These are phyloP conservation scores for Phoebastria nigripes DNA, from an alignment of 2,797 vertebrate species.

Conservation along the genomic window DNA sequence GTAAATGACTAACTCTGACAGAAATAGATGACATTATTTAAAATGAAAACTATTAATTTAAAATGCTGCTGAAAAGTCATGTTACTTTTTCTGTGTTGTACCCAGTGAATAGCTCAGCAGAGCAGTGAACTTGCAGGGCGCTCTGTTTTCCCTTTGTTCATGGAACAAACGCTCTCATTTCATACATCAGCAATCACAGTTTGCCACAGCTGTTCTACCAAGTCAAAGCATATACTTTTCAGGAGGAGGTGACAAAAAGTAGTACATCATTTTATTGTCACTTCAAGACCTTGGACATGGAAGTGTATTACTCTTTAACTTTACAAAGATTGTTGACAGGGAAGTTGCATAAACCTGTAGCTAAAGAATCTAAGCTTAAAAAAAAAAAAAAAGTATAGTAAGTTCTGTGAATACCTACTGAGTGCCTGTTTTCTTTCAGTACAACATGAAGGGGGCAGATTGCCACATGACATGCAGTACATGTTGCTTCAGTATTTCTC, in stretches of 20 bases:
- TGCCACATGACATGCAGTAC: neutral
- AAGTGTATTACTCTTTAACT: neutral
- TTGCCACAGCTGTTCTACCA: neutral
- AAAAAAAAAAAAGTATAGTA: neutral
- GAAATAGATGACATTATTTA: neutral
- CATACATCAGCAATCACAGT: neutral
- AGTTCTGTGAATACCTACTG: neutral
- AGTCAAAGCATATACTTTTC: neutral
- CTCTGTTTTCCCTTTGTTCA: neutral
- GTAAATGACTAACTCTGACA: neutral
- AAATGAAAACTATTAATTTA: neutral
- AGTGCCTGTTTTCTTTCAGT: neutral
- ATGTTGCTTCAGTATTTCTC: neutral
- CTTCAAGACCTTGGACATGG: neutral
- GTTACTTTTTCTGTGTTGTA: neutral
- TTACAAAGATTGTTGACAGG: neutral
- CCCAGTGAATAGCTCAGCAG: neutral
- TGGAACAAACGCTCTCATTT: neutral
- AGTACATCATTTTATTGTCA: neutral
- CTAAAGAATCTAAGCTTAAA: neutral
- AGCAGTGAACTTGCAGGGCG: neutral
- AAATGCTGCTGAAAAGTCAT: neutral
- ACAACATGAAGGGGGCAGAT: neutral
- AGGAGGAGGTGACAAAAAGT: neutral
- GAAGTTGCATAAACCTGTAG: neutral